Percentiles rank a stretch among this genome's conserved stretches.
These are phyloP conservation scores for Terrapene triunguis DNA, from an alignment of 2,113 vertebrate species.

Conservation along the genomic window DNA sequence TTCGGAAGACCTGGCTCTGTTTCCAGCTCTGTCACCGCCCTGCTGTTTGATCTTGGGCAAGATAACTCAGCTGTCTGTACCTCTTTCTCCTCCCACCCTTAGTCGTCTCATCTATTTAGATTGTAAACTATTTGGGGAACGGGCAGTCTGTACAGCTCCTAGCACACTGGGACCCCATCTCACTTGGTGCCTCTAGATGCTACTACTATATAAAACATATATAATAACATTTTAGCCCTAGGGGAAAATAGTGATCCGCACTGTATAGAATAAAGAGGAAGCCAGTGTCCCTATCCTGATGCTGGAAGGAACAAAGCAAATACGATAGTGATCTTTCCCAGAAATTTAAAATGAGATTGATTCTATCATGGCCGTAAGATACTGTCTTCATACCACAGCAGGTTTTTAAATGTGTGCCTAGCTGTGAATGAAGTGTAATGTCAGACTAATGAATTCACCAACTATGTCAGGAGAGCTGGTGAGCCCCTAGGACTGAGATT, in stretches of 20 bases:
- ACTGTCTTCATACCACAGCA: not conserved
- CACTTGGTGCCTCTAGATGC: slow-evolving; percentile 28
- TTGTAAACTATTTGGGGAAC: not conserved
- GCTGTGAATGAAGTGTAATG: not conserved
- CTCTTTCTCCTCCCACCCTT: not conserved
- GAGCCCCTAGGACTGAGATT: not conserved
- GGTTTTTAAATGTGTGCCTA: slow-evolving; percentile 5
- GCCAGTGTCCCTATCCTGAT: slow-evolving; percentile 53
- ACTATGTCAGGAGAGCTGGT: not conserved
- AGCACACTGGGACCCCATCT: not conserved
- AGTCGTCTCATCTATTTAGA: not conserved
- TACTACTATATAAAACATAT: slow-evolving; percentile 27
- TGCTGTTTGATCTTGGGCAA: not conserved
- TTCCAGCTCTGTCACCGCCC: not conserved
- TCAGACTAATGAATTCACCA: not conserved
- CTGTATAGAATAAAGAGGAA: slow-evolving; percentile 49
- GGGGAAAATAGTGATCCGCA: slow-evolving; percentile 51
- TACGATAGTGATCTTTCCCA: slow-evolving; percentile 15
- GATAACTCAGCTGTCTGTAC: not conserved
- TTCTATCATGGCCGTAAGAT: slow-evolving; percentile 8
- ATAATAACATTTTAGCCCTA: slow-evolving; percentile 46
- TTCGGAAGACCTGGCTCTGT: not conserved
- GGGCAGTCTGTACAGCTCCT: not conserved
- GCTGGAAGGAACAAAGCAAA: slow-evolving; percentile 44
- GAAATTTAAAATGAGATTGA: slow-evolving; percentile 61